Percentiles rank a stretch among this genome's conserved stretches.
phyloP scores from a whole-genome alignment of 2,113 vertebrate species.

The Corvus cornix region DNA sequence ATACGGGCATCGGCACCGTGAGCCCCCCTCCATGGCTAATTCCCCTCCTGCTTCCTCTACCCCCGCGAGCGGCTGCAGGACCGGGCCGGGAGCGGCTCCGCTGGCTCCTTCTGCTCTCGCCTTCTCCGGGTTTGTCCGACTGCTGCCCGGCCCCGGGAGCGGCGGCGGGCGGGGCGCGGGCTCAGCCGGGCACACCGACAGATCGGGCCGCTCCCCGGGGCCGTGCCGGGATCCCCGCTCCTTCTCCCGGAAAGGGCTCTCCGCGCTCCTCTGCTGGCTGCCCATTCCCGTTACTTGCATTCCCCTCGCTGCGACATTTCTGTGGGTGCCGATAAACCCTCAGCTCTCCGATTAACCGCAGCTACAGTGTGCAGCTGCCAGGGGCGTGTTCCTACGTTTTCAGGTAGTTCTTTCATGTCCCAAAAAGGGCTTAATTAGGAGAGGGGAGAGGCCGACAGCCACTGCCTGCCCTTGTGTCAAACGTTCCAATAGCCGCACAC shows the following conservation, averaged over 20 bases:
- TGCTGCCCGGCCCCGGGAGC: neutral
- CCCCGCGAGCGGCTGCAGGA: neutral
- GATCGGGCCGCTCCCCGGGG: neutral
- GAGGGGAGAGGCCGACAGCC: neutral
- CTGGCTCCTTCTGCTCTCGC: neutral
- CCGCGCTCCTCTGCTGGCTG: neutral
- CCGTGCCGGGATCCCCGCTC: neutral
- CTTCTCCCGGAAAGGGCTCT: neutral
- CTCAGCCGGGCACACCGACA: neutral
- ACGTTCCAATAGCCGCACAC: neutral
- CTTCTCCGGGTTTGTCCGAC: neutral
- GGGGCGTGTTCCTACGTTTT: neutral
- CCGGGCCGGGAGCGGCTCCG: neutral
- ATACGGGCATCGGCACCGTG: neutral
- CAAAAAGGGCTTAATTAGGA: neutral
- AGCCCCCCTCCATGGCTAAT: neutral
- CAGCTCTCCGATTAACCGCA: neutral
- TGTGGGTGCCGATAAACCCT: too few species aligned
- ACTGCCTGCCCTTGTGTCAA: neutral
- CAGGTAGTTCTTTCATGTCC: neutral
- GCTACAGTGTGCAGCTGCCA: neutral
- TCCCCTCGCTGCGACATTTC: neutral
- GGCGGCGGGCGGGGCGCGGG: too few species aligned
- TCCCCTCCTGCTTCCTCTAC: neutral
- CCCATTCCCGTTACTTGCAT: neutral